phyloP scores from a whole-genome alignment of 2,797 vertebrate genomes.

The Mormyrus hasselquistii region DNA sequence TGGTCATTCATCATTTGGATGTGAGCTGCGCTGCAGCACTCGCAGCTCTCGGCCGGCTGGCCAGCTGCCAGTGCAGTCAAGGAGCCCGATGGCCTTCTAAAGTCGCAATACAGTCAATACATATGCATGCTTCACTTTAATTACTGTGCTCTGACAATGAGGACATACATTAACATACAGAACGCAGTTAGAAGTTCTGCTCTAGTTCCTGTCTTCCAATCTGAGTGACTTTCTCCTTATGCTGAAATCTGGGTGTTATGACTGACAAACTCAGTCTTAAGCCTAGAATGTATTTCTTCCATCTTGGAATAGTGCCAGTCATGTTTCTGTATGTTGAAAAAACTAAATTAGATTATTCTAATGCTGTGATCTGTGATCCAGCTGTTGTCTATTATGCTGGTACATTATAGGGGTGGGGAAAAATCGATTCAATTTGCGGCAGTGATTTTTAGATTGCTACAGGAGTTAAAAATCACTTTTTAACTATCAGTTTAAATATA shows the following conservation, averaged over 20 bases:
- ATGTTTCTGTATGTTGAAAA: neutral
- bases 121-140: neutral
- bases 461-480: neutral
- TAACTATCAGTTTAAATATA: neutral
- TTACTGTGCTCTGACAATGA: neutral
- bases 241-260: neutral
- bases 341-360: neutral
- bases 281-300: neutral
- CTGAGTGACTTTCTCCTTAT: neutral
- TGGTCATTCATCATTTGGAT: conserved; percentile 54
- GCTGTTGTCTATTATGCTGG: neutral
- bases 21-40: conserved; percentile 42
- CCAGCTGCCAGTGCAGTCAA: conserved; percentile 32
- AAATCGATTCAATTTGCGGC: neutral
- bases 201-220: neutral
- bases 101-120: neutral
- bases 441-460: neutral
- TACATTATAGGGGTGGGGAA: neutral
- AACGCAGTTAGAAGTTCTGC: neutral
- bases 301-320: neutral
- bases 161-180: neutral
- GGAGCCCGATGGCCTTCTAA: conserved; percentile 35
- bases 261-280: neutral
- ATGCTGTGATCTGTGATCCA: neutral
- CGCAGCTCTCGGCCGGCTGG: conserved; percentile 46